These are phyloP conservation scores for Columbina picui DNA, from an alignment of 2,113 vertebrate species.

Conservation along the genomic window DNA sequence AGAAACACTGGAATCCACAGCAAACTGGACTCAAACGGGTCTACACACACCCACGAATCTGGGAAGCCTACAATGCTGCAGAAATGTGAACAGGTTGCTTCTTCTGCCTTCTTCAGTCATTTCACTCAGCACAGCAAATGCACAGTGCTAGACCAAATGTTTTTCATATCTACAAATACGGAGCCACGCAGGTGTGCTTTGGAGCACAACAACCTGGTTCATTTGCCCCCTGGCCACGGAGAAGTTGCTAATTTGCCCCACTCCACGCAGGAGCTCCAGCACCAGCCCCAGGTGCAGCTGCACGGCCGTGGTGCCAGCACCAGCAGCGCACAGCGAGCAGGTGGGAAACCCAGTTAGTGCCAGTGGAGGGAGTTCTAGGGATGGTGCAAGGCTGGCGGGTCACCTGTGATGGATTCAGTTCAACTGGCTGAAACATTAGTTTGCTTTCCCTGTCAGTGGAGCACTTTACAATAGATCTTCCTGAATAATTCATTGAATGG, in stretches of 20 bases:
- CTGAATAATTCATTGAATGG: slow-evolving; percentile 47
- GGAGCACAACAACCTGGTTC: not conserved
- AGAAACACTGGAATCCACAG: not conserved
- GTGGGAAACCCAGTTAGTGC: rapidly evolving
- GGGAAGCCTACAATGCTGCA: not conserved
- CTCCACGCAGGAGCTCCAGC: not conserved
- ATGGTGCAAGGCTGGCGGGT: not conserved
- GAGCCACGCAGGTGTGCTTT: not conserved
- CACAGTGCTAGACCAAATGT: not conserved
- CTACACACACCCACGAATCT: not conserved
- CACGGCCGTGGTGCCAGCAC: rapidly evolving
- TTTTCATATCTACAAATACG: rapidly evolving
- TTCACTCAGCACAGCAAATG: not conserved
- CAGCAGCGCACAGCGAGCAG: not conserved
- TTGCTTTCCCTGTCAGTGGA: not conserved
- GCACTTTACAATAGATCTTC: not conserved
- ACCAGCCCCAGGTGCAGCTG: not conserved
- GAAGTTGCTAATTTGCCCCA: not conserved
- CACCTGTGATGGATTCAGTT: not conserved
- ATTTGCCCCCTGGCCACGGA: rapidly evolving
- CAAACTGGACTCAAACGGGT: not conserved
- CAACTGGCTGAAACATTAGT: not conserved
- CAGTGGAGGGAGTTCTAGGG: not conserved
- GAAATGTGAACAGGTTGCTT: not conserved
- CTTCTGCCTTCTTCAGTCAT: not conserved